These are phyloP conservation scores for Cyprinella venusta DNA, from an alignment of 2,797 vertebrate species.

Conservation along the genomic window DNA sequence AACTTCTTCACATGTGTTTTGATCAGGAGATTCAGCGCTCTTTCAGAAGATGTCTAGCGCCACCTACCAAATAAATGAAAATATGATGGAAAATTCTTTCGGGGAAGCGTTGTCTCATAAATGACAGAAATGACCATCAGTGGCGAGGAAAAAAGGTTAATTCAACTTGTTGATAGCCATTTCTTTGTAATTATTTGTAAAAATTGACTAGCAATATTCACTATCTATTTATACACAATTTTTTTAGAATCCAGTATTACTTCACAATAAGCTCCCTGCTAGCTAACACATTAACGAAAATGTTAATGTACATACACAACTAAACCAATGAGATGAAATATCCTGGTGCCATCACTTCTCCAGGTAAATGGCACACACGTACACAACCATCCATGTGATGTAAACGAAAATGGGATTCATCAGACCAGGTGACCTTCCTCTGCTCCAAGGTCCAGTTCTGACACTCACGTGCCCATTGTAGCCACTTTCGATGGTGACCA, in stretches of 20 bases:
- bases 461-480: neutral
- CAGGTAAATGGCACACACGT: neutral
- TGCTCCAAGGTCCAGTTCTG: neutral
- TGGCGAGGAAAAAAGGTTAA: neutral
- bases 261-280: neutral
- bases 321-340: no score
- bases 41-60: no score
- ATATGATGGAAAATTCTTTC: no score
- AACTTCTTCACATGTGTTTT: no score
- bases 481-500: neutral
- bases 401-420: neutral
- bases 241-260: neutral
- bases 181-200: neutral
- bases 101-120: no score
- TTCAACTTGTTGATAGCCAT: neutral
- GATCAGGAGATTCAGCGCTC: no score
- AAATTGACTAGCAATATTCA: no score
- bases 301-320: neutral
- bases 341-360: no score
- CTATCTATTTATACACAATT: neutral
- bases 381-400: neutral
- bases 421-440: neutral
- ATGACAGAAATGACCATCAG: no score
- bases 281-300: neutral
- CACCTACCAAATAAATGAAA: no score